These are phyloP conservation scores for Gallinago paraguaiae DNA, from an alignment of 2,113 vertebrate species.

Conservation along the genomic window DNA sequence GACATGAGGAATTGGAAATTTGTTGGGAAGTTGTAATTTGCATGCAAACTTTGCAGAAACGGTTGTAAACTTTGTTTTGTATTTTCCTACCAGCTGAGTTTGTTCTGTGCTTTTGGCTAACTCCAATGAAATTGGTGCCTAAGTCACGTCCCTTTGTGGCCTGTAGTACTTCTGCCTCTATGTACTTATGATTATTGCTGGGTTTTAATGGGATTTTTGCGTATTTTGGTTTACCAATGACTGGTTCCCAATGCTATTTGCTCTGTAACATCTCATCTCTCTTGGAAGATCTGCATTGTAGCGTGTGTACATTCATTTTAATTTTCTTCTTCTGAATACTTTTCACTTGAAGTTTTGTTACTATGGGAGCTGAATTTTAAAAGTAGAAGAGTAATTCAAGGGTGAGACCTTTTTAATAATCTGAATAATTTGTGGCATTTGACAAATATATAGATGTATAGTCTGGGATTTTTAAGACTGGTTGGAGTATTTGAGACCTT, in stretches of 20 bases:
- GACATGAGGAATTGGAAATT: background rate
- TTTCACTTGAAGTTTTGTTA: slow-evolving; percentile 25
- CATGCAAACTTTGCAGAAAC: background rate
- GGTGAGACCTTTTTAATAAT: slow-evolving; percentile 49
- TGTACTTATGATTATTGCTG: background rate
- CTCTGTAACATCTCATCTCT: background rate
- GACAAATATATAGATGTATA: slow-evolving; percentile 22
- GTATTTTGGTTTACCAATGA: background rate
- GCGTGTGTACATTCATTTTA: background rate
- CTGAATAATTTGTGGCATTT: slow-evolving; percentile 38
- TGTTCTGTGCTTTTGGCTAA: background rate
- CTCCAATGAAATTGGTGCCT: background rate
- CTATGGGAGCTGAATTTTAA: slow-evolving; percentile 29
- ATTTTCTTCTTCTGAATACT: slow-evolving; percentile 1
- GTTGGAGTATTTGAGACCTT: slow-evolving; percentile 26
- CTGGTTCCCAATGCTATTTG: background rate
- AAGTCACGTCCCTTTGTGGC: background rate
- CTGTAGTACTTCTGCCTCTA: background rate
- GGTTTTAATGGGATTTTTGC: background rate
- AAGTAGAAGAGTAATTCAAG: slow-evolving; percentile 46
- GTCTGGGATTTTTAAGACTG: slow-evolving; percentile 12
- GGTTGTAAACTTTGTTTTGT: background rate
- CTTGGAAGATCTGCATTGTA: background rate
- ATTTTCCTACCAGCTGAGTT: background rate
- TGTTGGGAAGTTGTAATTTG: background rate